These are phyloP conservation scores for Nomada ferruginata DNA, from an alignment of 2,888 invertebrate species.

Conservation along the genomic window DNA sequence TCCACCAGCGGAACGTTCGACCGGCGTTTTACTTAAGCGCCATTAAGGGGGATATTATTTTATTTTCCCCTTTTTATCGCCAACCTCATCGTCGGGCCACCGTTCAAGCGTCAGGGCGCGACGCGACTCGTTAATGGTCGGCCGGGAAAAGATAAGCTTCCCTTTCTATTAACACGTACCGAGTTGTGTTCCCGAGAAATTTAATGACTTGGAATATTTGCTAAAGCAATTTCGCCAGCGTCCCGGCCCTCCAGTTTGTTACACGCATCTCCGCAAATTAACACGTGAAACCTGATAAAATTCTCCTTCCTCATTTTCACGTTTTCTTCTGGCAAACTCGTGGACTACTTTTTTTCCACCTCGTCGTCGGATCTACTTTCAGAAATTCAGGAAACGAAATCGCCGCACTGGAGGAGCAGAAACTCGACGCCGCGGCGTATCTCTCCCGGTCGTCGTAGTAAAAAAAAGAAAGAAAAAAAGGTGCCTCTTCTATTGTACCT, in stretches of 20 bases:
- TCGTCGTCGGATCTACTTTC: neutral
- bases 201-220: constrained; percentile 56
- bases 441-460: neutral
- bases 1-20: constrained; percentile 53
- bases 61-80: constrained; percentile 65
- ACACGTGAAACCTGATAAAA: constrained; percentile 23
- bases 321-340: no score
- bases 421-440: neutral
- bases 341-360: neutral
- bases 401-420: neutral
- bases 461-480: neutral
- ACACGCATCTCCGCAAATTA: constrained; percentile 18
- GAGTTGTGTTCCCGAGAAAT: constrained; percentile 39
- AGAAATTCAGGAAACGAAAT: constrained; percentile 14
- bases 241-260: neutral
- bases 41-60: constrained; percentile 69
- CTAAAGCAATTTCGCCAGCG: constrained; percentile 34
- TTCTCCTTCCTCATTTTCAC: neutral
- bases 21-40: constrained; percentile 69
- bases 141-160: constrained; percentile 58
- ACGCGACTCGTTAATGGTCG: constrained; percentile 65
- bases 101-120: constrained; percentile 53
- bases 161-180: constrained; percentile 55
- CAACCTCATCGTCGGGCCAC: constrained; percentile 49
- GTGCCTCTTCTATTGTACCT: constrained; percentile 2